A percentile compares a stretch with the other conserved stretches of the same genome.
phyloP scores from a whole-genome alignment of 1,140 invertebrate genomes.

The Oreohelix idahoensis region DNA sequence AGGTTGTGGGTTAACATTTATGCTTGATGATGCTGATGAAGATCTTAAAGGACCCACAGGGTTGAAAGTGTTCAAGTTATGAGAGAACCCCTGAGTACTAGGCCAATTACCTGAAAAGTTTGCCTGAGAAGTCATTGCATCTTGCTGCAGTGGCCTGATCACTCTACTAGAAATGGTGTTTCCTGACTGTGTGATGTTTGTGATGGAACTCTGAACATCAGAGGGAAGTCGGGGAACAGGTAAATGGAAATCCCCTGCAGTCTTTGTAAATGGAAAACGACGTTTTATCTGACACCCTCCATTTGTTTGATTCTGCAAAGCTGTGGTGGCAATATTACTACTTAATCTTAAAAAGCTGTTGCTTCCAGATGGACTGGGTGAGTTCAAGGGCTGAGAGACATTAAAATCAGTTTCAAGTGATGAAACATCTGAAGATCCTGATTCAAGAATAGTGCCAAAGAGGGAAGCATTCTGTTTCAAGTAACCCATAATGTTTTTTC shows the following conservation, averaged over 20 bases:
- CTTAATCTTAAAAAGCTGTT: neutral
- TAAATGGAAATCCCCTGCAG: constrained; percentile 22
- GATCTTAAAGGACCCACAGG: neutral
- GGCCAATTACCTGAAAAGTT: neutral
- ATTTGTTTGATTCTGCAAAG: constrained; percentile 6
- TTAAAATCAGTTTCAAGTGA: neutral
- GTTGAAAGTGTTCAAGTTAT: neutral
- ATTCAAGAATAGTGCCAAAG: constrained; percentile 54
- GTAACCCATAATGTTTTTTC: constrained; percentile 72
- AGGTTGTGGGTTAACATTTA: neutral
- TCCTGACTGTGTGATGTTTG: constrained; percentile 42
- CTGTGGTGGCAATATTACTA: neutral
- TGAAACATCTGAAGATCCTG: constrained; percentile 40
- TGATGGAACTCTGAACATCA: constrained; percentile 20
- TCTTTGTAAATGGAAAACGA: constrained; percentile 30
- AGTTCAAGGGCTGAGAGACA: neutral
- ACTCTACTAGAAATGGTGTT: constrained; percentile 43
- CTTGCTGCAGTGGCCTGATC: neutral
- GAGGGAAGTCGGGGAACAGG: constrained; percentile 23
- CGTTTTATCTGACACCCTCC: constrained; percentile 22
- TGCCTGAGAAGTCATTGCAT: neutral
- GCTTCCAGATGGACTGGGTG: too few relatives aligned
- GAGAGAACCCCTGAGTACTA: neutral
- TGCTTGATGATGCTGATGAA: constrained; percentile 32
- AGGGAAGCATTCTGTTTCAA: constrained; percentile 63